Evolutionary conservation across 2,113 vertebrate species (phyloP).

Genomic region (Leptobrachium leishanense): DNA sequence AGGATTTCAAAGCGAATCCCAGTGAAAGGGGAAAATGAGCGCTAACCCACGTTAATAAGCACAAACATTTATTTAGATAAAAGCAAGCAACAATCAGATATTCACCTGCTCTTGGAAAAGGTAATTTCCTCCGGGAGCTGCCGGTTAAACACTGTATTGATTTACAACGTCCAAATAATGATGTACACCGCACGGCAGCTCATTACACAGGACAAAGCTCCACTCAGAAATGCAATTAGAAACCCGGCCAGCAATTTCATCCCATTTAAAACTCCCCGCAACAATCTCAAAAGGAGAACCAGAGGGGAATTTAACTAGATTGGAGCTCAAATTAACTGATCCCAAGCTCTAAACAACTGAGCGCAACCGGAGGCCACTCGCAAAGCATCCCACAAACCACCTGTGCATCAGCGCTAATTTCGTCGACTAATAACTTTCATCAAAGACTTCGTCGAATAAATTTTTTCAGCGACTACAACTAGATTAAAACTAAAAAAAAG

Average conservation of each 20-base stretch:
- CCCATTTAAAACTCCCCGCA: constrained; percentile 9
- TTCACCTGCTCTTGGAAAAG: constrained; percentile 35
- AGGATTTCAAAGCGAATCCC: too few species aligned
- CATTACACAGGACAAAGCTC: constrained; percentile 29
- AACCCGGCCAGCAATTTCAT: not conserved
- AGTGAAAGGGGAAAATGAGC: not conserved
- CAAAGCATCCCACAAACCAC: too few species aligned
- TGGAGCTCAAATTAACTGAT: too few species aligned
- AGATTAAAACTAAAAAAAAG: too few species aligned
- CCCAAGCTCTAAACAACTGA: too few species aligned
- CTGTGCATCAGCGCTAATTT: too few species aligned
- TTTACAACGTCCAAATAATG: constrained; percentile 37
- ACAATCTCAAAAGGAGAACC: not conserved
- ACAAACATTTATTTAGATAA: constrained; percentile 30
- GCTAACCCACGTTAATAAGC: constrained; percentile 16
- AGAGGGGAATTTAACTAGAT: not conserved
- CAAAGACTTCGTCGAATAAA: too few species aligned
- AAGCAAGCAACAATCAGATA: constrained; percentile 40
- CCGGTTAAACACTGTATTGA: constrained; percentile 31
- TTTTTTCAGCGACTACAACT: too few species aligned
- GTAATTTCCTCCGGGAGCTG: constrained; percentile 39
- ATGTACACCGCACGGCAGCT: constrained; percentile 19
- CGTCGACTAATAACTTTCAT: too few species aligned
- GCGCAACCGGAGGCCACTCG: too few species aligned
- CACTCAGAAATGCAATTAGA: constrained; percentile 21